These are phyloP conservation scores for Trogon melanurus DNA, from an alignment of 2,113 vertebrate species.

Conservation along the genomic window DNA sequence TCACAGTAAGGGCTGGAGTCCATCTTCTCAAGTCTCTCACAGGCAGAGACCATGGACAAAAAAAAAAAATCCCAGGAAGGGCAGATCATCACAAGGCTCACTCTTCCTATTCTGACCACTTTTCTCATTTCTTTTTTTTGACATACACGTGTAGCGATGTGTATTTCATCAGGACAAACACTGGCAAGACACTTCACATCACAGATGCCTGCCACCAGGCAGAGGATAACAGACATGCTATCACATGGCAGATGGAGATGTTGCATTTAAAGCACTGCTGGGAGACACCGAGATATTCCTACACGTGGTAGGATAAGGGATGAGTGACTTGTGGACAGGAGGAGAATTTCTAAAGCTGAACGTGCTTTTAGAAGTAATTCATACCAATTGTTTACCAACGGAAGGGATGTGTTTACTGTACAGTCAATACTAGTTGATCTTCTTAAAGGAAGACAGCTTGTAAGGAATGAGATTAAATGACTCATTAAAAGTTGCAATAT, in stretches of 20 bases:
- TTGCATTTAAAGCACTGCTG: too few species aligned
- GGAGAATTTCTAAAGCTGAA: neutral
- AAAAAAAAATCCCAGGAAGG: neutral
- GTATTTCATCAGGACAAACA: neutral
- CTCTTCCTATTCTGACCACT: neutral
- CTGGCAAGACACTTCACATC: neutral
- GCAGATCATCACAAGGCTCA: neutral
- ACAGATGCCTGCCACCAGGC: neutral
- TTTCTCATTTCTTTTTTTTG: neutral
- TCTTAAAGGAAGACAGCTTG: neutral
- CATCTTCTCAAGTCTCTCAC: neutral
- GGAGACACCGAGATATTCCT: too few species aligned
- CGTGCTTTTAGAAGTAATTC: neutral
- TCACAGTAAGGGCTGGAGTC: neutral
- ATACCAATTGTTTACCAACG: neutral
- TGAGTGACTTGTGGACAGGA: neutral
- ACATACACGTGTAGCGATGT: rapidly evolving
- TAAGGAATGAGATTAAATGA: slow-evolving; percentile 15
- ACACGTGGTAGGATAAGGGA: neutral
- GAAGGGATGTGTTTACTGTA: slow-evolving; percentile 37
- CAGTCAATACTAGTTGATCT: slow-evolving; percentile 36
- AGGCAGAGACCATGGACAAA: neutral
- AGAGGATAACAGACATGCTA: neutral
- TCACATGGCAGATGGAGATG: too few species aligned
- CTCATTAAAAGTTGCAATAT: slow-evolving; percentile 5